These are phyloP conservation scores for Adoxophyes honmai DNA, from an alignment of 1,140 invertebrate species.

Conservation along the genomic window DNA sequence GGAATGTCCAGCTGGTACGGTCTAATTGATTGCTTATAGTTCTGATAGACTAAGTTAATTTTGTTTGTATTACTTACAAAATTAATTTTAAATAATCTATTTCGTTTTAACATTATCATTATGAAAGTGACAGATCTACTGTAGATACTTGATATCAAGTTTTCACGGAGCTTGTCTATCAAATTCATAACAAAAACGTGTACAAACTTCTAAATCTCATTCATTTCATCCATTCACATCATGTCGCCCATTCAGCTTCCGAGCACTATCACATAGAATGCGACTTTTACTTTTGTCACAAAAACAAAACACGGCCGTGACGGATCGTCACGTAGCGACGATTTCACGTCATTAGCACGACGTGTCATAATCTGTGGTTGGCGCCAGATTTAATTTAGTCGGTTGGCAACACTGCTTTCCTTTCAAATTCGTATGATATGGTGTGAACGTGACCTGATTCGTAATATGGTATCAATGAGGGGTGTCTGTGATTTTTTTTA, in stretches of 20 bases:
- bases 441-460: slow-evolving; percentile 37
- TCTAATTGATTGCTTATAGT: no score
- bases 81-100: no score
- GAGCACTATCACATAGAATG: slow-evolving; percentile 44
- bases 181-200: neutral
- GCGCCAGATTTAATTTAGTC: slow-evolving; percentile 60
- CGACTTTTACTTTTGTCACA: slow-evolving; percentile 58
- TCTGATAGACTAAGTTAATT: no score
- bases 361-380: slow-evolving; percentile 64
- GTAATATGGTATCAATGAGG: slow-evolving; percentile 11
- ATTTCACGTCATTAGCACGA: slow-evolving; percentile 64
- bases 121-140: no score
- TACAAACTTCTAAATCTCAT: neutral
- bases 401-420: slow-evolving; percentile 24
- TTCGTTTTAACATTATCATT: no score
- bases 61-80: no score
- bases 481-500: neutral
- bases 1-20: no score
- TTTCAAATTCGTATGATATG: slow-evolving; percentile 20
- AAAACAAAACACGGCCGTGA: slow-evolving; percentile 31
- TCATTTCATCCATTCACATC: slow-evolving; percentile 38
- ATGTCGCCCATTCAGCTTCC: slow-evolving; percentile 41
- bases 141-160: no score
- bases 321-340: slow-evolving; percentile 55
- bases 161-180: no score